Evolutionary conservation across 2,113 vertebrate genomes (phyloP), one percentile per base, ranked within the genome.

Genomic region (Tetrax tetrax): DNA sequence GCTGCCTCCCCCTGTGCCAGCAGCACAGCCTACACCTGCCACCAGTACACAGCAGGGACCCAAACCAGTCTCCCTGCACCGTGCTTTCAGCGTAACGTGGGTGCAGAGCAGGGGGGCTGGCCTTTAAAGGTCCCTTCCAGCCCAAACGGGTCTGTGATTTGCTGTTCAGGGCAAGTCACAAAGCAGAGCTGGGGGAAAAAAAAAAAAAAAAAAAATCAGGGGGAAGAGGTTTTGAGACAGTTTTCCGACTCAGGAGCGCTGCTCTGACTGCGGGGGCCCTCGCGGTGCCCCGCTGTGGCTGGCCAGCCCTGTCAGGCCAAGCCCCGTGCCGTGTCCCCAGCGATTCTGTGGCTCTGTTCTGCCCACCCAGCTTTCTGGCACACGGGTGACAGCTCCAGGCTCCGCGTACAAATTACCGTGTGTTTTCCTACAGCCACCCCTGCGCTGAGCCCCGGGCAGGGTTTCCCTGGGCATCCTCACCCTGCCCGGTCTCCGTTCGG

Each of bases 201-300:
- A 41, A 41, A 41, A 41, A 41, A 41, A 41, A 17, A 48, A 72
- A 72, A 61, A 72, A 57, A 10, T 1, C 1, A 1, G 13, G 8
- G 27, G 35, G 18, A 22, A 50, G 11, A 68, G 50, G 33, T 83
- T 92, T 41, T 41, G 56, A 79, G 37, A 35, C 7, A 33, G 54
- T 53, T 69, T 70, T 72, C 38, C 53, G 38, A 23, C 43, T 76
- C 7, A 3, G 38, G 50, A 51, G 35, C 4, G 4, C 65, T 64
- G 29, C 35, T 80, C 33, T 53, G 35, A 64, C 66, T 1, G 1
- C 59, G 25, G 31, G 0, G 76, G 6, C 37, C 7, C 14, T 38
- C 47, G 5, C 2, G 0, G 1, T 83, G 70, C 50, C 54, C 54
- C 1, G 0, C 61, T n/a, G n/a, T 2, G 1, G 50, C 43, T 16